Evolutionary conservation across 2,797 vertebrate species (phyloP).

Genomic region (Cryptoblepharus egeriae): DNA sequence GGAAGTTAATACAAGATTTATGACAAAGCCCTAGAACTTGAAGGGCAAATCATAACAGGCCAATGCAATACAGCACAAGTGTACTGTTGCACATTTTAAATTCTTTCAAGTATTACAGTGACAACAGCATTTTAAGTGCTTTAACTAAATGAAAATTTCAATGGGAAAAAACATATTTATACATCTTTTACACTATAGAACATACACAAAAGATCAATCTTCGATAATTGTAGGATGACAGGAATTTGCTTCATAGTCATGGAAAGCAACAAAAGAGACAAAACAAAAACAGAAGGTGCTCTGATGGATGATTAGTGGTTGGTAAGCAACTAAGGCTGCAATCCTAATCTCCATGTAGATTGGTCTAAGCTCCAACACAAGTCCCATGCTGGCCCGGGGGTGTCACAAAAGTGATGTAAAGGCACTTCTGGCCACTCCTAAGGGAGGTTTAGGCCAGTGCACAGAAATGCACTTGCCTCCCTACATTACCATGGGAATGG

Average conservation of each 20-base stretch:
- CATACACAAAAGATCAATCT: constrained; percentile 43
- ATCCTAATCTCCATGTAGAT: too few species aligned
- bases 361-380: too few species aligned
- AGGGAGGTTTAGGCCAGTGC: too few species aligned
- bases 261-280: constrained; percentile 62
- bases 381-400: too few species aligned
- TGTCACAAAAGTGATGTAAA: too few species aligned
- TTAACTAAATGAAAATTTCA: constrained; percentile 32
- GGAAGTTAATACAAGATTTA: background rate
- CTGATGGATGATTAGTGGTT: constrained; percentile 65
- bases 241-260: constrained; percentile 65
- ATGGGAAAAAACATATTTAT: background rate
- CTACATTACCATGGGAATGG: too few species aligned
- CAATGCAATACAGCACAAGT: background rate
- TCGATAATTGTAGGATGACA: constrained; percentile 49
- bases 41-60: background rate
- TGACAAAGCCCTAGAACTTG: background rate
- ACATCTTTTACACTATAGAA: constrained; percentile 35
- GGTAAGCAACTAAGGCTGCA: constrained; percentile 70
- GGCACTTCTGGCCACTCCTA: too few species aligned
- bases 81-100: background rate
- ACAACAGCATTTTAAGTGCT: constrained; percentile 27
- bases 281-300: constrained; percentile 59
- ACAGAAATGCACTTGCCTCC: too few species aligned
- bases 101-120: constrained; percentile 12